Conservation (phyloP, 2,797 vertebrate genomes). For the Falco columbarius region DNA sequence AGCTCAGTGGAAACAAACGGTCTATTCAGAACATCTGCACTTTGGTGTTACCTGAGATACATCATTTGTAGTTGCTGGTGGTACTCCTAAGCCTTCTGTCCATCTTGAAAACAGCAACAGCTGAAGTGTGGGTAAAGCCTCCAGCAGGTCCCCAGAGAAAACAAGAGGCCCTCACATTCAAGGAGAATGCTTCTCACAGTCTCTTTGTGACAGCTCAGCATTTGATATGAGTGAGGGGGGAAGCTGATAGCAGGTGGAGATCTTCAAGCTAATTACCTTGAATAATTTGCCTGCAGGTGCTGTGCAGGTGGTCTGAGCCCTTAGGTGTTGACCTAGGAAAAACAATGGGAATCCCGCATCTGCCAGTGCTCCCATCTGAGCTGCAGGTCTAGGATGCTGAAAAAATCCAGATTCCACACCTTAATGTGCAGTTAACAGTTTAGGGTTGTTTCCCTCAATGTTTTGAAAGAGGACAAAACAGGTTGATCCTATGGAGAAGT, state of each 20-base stretch:
- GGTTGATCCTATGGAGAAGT: neutral
- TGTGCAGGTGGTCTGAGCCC: slow-evolving; percentile 69
- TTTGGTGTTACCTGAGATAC: neutral
- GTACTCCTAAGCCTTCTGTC: neutral
- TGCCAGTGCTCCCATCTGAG: neutral
- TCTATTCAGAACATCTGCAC: neutral
- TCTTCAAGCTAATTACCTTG: slow-evolving; percentile 41
- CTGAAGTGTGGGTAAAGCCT: neutral
- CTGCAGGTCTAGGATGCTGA: neutral
- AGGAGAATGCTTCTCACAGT: neutral
- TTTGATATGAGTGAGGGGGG: neutral
- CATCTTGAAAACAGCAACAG: neutral
- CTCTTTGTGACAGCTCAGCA: neutral
- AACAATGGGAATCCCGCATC: neutral
- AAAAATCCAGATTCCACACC: slow-evolving; percentile 39
- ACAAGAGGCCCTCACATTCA: neutral
- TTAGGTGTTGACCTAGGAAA: neutral
- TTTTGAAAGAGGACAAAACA: neutral
- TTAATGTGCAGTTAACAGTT: slow-evolving; percentile 43
- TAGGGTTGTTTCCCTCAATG: neutral
- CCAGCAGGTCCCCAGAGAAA: neutral
- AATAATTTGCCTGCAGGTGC: slow-evolving; percentile 45
- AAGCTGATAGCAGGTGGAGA: neutral
- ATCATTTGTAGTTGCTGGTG: neutral
- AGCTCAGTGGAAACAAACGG: neutral